Base-by-base conservation (phyloP, 2,888 invertebrate genomes). In the Chaetogeoica ovagalla region DNA sequence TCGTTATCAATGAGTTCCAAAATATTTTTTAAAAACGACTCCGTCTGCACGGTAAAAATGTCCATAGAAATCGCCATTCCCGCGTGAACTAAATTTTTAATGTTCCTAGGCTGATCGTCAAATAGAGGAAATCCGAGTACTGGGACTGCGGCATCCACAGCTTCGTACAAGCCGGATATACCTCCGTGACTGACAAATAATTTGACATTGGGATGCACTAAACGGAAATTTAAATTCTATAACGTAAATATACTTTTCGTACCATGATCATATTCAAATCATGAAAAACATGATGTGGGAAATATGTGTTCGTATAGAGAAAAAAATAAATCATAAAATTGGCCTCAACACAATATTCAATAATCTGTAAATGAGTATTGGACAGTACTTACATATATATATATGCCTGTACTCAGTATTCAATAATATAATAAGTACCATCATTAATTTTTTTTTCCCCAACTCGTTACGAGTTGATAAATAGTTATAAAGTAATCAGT, bases 11-110 rank as follows among this genome's bases (percentile, higher is more conserved):
- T 15, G 23, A 72, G 23, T 17, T 72, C 43, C 6, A 72, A 23
- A 7, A 72, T 19, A 23, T 72, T 60, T 48, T 43, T 60, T 21
- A 43, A 48, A 7, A 72, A 13, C 7, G 23, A 8, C 7, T 60
- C 59, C n/a, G 43, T 43, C 6, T 11, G 0, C 6, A 72, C 6
- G 6, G 60, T 43, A 9, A 23, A 43, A 0, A 72, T 8, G 19
- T 72, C 72, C 72, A 72, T 72, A 19, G 72, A 43, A 60, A 72
- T 72, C 1, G 43, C 72, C 72, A 72, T 72, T 9, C 72, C 72
- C 17, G 59, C 72, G 1, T 72, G 17, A 11, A 72, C 60, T 6
- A 72, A 48, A 1, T 60, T 43, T 0, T 43, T 60, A 17, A 72
- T 19, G 19, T 72, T 60, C 48, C 60, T 72, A 13, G 23, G 43